These are phyloP conservation scores for Sceloporus undulatus DNA, from an alignment of 2,113 vertebrate genomes.

Conservation along the genomic window DNA sequence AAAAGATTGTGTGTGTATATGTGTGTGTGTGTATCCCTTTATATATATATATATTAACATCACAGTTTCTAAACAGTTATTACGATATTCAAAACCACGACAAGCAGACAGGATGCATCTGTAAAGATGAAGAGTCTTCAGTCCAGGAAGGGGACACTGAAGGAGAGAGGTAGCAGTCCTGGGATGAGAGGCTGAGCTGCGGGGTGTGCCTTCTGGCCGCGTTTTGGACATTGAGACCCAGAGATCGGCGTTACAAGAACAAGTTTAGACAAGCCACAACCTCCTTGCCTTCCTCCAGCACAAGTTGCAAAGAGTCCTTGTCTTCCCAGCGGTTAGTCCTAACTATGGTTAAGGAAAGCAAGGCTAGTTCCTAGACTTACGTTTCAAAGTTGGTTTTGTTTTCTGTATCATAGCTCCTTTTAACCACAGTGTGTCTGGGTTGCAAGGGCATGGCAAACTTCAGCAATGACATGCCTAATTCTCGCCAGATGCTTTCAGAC, in stretches of 20 bases:
- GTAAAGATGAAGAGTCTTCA: constrained; percentile 19
- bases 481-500: too few species aligned
- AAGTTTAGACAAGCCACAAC: too few species aligned
- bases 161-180: constrained; percentile 16
- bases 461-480: too few species aligned
- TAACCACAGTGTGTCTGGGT: neutral
- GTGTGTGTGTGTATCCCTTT: constrained; percentile 37
- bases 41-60: constrained; percentile 63
- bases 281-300: too few species aligned
- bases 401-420: neutral
- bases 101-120: constrained; percentile 33
- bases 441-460: too few species aligned
- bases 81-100: constrained; percentile 66
- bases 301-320: neutral
- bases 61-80: constrained; percentile 63
- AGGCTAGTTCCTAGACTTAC: neutral
- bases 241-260: too few species aligned
- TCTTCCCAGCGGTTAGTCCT: neutral
- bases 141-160: neutral
- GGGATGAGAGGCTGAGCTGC: neutral
- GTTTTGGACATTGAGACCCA: neutral
- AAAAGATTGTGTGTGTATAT: neutral
- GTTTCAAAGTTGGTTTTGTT: neutral
- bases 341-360: neutral
- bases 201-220: neutral